phyloP scores from a whole-genome alignment of 1,140 invertebrate genomes.

The Sarcophaga peregrina region DNA sequence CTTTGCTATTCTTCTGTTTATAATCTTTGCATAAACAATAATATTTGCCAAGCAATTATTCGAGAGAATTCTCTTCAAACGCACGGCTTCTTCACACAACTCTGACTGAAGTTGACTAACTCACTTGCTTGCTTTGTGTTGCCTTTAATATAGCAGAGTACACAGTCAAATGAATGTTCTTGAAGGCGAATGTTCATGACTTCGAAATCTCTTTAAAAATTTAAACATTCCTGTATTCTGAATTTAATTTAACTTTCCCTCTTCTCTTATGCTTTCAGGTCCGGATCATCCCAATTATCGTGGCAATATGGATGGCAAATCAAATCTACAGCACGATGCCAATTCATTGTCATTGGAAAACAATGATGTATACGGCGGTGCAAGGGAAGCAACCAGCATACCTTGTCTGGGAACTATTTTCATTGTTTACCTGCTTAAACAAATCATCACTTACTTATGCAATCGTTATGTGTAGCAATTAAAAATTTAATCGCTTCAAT shows the following conservation, averaged over 20 bases:
- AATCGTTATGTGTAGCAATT: constrained; percentile 12
- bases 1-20: too few species aligned
- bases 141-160: too few species aligned
- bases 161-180: too few species aligned
- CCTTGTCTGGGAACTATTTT: neutral
- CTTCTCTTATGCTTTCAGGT: constrained; percentile 47
- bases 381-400: neutral
- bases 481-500: neutral
- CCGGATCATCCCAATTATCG: constrained; percentile 61
- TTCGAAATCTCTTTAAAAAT: too few species aligned
- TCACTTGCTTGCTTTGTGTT: too few species aligned
- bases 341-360: constrained; percentile 54
- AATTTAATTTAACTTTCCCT: neutral
- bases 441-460: neutral
- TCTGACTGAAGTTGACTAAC: too few species aligned
- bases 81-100: too few species aligned
- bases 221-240: too few species aligned
- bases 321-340: constrained; percentile 57
- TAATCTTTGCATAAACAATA: too few species aligned
- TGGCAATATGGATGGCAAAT: constrained; percentile 51
- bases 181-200: too few species aligned
- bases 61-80: too few species aligned
- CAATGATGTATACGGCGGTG: constrained; percentile 42
- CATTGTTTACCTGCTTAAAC: neutral
- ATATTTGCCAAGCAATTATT: too few species aligned